Conservation (phyloP, 2,113 vertebrate genomes). For the Cottus gobio region DNA sequence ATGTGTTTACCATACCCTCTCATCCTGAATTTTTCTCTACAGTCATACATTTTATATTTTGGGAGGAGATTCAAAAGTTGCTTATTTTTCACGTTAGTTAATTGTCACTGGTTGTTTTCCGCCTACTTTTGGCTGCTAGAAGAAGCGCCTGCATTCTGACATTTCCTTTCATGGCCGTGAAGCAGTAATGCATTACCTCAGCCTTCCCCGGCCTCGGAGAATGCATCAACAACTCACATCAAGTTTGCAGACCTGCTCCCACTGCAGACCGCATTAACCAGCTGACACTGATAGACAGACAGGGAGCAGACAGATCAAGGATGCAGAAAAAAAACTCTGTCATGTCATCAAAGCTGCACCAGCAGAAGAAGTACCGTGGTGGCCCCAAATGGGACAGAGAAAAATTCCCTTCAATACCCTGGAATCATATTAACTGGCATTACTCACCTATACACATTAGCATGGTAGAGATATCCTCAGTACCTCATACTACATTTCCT, state of each 20-base stretch:
- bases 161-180: slow-evolving; percentile 62
- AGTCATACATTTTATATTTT: not conserved
- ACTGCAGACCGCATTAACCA: slow-evolving; percentile 52
- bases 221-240: slow-evolving; percentile 49
- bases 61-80: no score
- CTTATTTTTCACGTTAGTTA: not conserved
- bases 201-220: slow-evolving; percentile 50
- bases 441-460: not conserved
- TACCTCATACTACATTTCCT: no score
- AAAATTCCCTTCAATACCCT: not conserved
- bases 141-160: slow-evolving; percentile 40
- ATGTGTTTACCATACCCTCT: not conserved
- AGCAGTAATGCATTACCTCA: slow-evolving; percentile 50
- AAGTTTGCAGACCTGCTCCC: slow-evolving; percentile 43
- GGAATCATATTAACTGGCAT: not conserved
- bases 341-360: slow-evolving; percentile 16
- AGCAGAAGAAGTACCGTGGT: slow-evolving; percentile 3
- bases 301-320: slow-evolving; percentile 59
- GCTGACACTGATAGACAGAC: slow-evolving; percentile 63
- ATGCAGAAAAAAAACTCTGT: slow-evolving; percentile 57
- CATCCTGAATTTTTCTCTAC: no score
- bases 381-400: not conserved
- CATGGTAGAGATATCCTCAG: not conserved
- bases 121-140: not conserved
- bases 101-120: not conserved